Evolutionary conservation across 2,113 vertebrate species (phyloP), one percentile per base, ranked within the genome.

Genomic region (Gopherus evgoodei): DNA sequence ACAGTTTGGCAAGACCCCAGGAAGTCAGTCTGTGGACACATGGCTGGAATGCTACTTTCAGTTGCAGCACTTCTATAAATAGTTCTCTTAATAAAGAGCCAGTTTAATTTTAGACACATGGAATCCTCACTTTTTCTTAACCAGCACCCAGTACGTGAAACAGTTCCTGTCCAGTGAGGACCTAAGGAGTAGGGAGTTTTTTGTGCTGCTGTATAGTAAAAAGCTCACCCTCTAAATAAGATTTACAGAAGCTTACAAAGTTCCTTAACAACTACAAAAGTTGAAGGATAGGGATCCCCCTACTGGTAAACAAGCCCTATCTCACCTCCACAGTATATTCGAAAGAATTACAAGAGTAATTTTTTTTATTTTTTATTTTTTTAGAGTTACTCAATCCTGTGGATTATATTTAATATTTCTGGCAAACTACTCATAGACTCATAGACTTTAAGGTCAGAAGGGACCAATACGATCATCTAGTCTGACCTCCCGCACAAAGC

Each of bases 341-440:
- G 87, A 25, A 90, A 57, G 53, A 89, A 19, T 89, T 52, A 78
- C 57, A 95, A 57, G 6, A 85, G 76, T 8, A 87, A 91, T 29
- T 1, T 21, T 25, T 86, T 86, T 29, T 1, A 17, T 25, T 86
- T 86, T 65, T 50, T 50, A 50, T 50, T 50, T 50, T 8, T 8
- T 50, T 29, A 65, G 76, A 25, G 81, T 87, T 49, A 29, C 86
- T 94, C 31, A 84, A 10, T 92, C 93, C 12, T 91, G 87, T 1
- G 21, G 54, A 87, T 75, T 84, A 54, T 27, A 62, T 47, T 78
- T 96, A 65, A 44, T 86, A 57, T 91, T 93, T 95, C 92, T 94
- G 79, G 81, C 76, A 94, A 94, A 49, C 0, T 52, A 35, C 57
- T 92, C 86, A 42, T 42, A 42, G 42, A 42, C 42, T 42, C 42